Evolutionary conservation across 2,888 invertebrate genomes (phyloP), one percentile per base, ranked within the genome.

Genomic region (Parnassius apollo): DNA sequence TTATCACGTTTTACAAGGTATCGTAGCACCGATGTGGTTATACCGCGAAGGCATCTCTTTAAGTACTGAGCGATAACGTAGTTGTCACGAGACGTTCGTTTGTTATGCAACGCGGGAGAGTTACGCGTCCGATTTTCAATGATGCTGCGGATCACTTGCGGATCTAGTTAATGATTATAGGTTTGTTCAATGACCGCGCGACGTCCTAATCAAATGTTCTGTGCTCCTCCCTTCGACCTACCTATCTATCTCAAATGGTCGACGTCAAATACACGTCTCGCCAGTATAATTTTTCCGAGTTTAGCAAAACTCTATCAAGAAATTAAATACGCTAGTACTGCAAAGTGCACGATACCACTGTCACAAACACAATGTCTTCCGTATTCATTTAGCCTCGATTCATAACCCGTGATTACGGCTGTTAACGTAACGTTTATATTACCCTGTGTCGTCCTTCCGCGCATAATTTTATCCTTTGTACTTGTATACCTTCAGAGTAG

Each of bases 31-130:
- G 62, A 67, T 74, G 74, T 79, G 79, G 83, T 84, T 78, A 73
- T 70, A 72, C 65, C 86, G 76, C 83, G 80, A 73, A 81, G 83
- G 80, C 88, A 88, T 88, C 87, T 85, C 83, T 75, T 70, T 73
- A 75, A 79, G 78, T 73, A 88, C 88, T 89, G 86, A 83, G 80
- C 80, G 89, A 88, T 89, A 90, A 87, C 78, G 80, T 69, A 70
- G 71, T 70, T 80, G 83, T 89, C 89, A 88, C 90, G 88, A 88
- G 88, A 85, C 83, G 77, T 70, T 68, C 68, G 71, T 73, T 78
- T 77, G 80, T 88, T 87, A 87, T 86, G 85, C 85, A 88, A 89
- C 72, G 72, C 66, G 64, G 64, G 66, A 74, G 72, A 74, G 72
- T 18, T 75, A 72, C 70, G 72, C 75, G 73, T 69, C 71, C 69